Percentiles rank a stretch among this genome's conserved stretches.
These are phyloP conservation scores for Ellobium chinense DNA, from an alignment of 2,888 invertebrate species.

Conservation along the genomic window DNA sequence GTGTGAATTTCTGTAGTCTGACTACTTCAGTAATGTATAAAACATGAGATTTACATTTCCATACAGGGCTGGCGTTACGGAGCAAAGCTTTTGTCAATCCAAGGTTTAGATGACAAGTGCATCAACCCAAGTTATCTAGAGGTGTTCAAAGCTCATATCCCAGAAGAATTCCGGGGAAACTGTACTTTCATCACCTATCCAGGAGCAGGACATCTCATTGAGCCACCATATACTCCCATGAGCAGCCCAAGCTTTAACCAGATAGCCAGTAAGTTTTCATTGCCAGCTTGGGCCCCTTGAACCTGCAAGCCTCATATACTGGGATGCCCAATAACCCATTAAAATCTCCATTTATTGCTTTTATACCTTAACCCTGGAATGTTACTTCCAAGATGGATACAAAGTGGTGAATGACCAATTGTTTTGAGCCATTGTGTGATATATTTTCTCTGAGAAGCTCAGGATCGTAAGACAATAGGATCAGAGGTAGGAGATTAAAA, in stretches of 20 bases:
- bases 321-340: too few relatives aligned
- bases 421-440: too few relatives aligned
- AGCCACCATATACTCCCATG: constrained; percentile 37
- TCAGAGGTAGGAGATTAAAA: too few relatives aligned
- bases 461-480: too few relatives aligned
- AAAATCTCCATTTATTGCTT: neutral
- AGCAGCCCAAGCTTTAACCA: constrained; percentile 4
- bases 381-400: too few relatives aligned
- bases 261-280: constrained; percentile 15
- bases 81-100: constrained; percentile 18
- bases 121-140: neutral
- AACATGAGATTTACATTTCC: too few relatives aligned
- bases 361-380: too few relatives aligned
- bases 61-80: constrained; percentile 26
- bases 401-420: too few relatives aligned
- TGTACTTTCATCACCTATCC: constrained; percentile 24
- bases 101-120: constrained; percentile 17
- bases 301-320: too few relatives aligned
- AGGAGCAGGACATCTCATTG: constrained; percentile 38
- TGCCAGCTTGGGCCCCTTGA: too few relatives aligned
- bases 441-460: too few relatives aligned
- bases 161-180: constrained; percentile 19
- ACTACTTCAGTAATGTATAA: neutral
- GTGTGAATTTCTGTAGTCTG: neutral
- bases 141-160: neutral